These are phyloP conservation scores for Lepidocyrtoides sp. DNA, from an alignment of 2,888 invertebrate genomes.

Conservation along the genomic window DNA sequence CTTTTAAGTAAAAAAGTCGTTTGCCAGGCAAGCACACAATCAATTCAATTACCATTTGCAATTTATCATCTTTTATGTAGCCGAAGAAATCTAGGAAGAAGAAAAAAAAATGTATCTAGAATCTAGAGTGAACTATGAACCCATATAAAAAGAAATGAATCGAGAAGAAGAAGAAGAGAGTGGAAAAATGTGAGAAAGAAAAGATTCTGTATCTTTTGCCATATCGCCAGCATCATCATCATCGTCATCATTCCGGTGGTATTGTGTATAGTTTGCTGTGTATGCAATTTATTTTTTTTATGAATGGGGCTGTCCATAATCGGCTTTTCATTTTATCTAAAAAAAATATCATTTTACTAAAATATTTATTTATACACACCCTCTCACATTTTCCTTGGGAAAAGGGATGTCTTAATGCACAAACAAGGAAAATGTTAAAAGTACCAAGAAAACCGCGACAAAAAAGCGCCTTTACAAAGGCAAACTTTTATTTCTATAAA, in stretches of 20 bases:
- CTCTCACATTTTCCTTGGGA: no score
- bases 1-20: conserved; percentile 51
- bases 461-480: not conserved
- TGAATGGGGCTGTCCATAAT: not conserved
- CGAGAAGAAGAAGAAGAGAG: not conserved
- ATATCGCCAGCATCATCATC: no score
- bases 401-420: no score
- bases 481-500: conserved; percentile 27
- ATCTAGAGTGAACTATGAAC: not conserved
- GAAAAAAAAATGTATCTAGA: not conserved
- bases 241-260: conserved; percentile 19
- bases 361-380: no score
- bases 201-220: conserved; percentile 34
- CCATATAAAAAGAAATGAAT: conserved; percentile 11
- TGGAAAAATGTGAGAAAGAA: not conserved
- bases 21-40: conserved; percentile 66
- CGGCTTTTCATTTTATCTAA: no score
- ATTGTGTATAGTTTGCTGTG: not conserved
- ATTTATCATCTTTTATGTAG: conserved; percentile 78
- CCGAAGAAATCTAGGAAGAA: conserved; percentile 70
- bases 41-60: conserved; percentile 76
- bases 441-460: conserved; percentile 9
- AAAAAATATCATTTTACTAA: no score
- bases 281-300: not conserved
- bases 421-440: not conserved